phyloP scores from a whole-genome alignment of 2,113 vertebrate species.

The Cynocephalus volans region DNA sequence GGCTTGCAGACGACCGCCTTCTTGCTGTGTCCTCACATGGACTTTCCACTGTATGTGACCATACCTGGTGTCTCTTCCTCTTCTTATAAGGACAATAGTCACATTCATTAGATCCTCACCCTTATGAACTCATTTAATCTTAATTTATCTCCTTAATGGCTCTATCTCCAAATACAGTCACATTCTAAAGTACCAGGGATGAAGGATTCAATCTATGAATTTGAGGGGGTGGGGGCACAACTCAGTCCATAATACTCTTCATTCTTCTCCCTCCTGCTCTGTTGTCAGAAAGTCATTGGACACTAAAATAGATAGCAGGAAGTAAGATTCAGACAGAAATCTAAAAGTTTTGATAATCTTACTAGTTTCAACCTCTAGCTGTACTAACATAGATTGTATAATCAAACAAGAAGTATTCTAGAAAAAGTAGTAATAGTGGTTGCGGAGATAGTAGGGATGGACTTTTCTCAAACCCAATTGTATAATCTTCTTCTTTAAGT shows the following conservation, averaged over 20 bases:
- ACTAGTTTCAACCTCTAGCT: background rate
- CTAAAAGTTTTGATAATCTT: background rate
- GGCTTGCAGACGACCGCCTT: background rate
- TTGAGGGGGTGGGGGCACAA: background rate
- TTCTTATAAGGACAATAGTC: background rate
- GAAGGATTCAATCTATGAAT: background rate
- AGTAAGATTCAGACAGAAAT: background rate
- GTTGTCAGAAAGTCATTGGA: conserved; percentile 16
- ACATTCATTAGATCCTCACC: background rate
- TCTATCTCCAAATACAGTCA: background rate
- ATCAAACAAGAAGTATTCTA: background rate
- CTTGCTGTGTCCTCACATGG: no score
- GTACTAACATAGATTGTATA: background rate
- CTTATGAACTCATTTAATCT: background rate
- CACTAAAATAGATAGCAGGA: background rate
- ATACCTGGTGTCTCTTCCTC: background rate
- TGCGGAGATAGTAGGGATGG: background rate
- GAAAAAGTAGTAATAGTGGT: background rate
- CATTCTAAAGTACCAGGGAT: background rate
- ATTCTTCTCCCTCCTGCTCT: background rate
- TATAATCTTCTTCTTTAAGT: background rate
- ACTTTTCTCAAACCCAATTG: background rate
- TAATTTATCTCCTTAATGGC: conserved; percentile 5
- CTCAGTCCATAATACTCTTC: background rate
- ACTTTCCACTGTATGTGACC: background rate